phyloP scores from a whole-genome alignment of 2,797 vertebrate genomes.

The Notolepis coatsorum region DNA sequence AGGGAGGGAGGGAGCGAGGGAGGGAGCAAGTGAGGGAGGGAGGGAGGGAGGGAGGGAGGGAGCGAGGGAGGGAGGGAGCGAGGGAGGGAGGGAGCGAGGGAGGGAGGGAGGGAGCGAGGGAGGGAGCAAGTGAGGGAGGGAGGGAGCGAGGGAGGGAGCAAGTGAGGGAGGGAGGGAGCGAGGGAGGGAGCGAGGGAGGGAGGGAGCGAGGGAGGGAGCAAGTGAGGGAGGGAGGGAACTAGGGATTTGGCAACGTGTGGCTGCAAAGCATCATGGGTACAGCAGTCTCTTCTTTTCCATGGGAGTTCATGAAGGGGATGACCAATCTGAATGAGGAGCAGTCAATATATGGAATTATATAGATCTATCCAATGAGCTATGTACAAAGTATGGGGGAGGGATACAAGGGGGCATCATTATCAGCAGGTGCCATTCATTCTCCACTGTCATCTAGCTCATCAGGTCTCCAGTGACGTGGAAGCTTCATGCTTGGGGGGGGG shows the following conservation, averaged over 20 bases:
- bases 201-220: too few relatives aligned
- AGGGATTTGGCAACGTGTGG: conserved; percentile 17
- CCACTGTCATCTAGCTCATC: conserved; percentile 43
- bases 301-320: conserved; percentile 15
- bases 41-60: too few relatives aligned
- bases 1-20: too few relatives aligned
- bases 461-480: conserved; percentile 58
- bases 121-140: too few relatives aligned
- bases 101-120: too few relatives aligned
- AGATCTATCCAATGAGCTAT: conserved; percentile 72
- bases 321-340: conserved; percentile 42
- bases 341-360: conserved; percentile 62
- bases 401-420: conserved; percentile 10
- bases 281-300: conserved; percentile 42
- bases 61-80: too few relatives aligned
- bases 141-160: too few relatives aligned
- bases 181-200: neutral
- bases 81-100: too few relatives aligned
- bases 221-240: neutral
- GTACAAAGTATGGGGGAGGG: conserved; percentile 67
- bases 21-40: too few relatives aligned
- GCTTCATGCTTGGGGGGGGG: conserved; percentile 55
- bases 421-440: conserved; percentile 59
- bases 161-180: too few relatives aligned
- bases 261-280: conserved; percentile 64